Evolutionary conservation across 1,140 invertebrate genomes (phyloP), one percentile per base, ranked within the genome.

Genomic region (Nasonia vitripennis): DNA sequence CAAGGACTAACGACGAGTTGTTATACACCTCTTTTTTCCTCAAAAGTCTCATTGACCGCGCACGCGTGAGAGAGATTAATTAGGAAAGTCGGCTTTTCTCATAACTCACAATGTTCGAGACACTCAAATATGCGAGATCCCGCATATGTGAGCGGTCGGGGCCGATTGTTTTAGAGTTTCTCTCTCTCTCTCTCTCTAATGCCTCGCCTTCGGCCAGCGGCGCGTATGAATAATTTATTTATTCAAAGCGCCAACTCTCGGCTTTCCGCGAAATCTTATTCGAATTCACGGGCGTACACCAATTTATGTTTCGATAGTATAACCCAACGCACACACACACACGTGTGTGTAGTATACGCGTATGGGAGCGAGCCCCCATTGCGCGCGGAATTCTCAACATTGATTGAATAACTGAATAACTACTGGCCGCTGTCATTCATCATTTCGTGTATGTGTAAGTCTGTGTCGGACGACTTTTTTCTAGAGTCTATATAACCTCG

Each of bases 401-500:
- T 81, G 84, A 85, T 81, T 85, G 84, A 81, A 85, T 85, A 85
- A 81, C 71, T 85, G 84, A 81, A 85, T 85, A 85, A 81, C 71
- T 81, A 51, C 70, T 70, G 12, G 17, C 82, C 10, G 20, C 83
- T 80, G 70, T 85, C 84, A 81, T 77, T 85, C 84, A 78, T 85
- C 84, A 75, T 85, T 80, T 75, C 71, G 78, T 34, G 55, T 71
- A 5, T 37, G 55, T 71, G 14, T 27, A 27, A 27, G 27, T 27
- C 27, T 27, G 27, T 45, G 74, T 77, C 20, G 11, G 34, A 37
- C 17, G 37, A 74, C 12, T 74, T 74, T 17, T 20, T 74, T 37
- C 41, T n/a, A 17, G 27, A 27, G 41, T n/a, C 17, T 41, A 17
- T 41, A 17, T 62, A 62, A n/a, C 55, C 37, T 41, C 34, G 73